Evolutionary conservation across 2,888 invertebrate species (phyloP).

Genomic region (Cristatella mucedo): DNA sequence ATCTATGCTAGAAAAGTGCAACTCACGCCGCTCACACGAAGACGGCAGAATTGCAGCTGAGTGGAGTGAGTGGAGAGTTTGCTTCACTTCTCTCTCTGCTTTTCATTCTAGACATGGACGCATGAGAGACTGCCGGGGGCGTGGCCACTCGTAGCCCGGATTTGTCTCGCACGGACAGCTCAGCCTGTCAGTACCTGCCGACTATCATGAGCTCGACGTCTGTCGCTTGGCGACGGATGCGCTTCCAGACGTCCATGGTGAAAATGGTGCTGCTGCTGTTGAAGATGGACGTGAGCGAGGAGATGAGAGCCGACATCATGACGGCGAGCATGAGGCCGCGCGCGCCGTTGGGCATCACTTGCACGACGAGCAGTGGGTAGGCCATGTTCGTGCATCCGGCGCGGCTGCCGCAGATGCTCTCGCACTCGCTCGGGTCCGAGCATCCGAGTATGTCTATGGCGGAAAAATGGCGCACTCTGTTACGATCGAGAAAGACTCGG

Average conservation of each 20-base stretch:
- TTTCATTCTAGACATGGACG: too few relatives aligned
- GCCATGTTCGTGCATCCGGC: slow-evolving; percentile 43
- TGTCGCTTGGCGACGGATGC: slow-evolving; percentile 31
- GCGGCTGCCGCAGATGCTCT: slow-evolving; percentile 37
- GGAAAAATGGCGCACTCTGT: too few relatives aligned
- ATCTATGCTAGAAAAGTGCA: too few relatives aligned
- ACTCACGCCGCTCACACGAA: too few relatives aligned
- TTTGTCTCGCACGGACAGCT: too few relatives aligned
- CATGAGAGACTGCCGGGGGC: too few relatives aligned
- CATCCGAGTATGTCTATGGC: slow-evolving; percentile 40
- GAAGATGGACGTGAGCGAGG: slow-evolving; percentile 42
- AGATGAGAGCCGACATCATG: slow-evolving; percentile 43
- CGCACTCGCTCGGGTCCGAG: slow-evolving; percentile 40
- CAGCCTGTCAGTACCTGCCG: slow-evolving; percentile 30
- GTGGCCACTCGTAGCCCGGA: too few relatives aligned
- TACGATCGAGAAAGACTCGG: too few relatives aligned
- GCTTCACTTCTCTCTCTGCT: too few relatives aligned
- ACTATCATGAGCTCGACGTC: slow-evolving; percentile 41
- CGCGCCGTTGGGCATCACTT: slow-evolving; percentile 40
- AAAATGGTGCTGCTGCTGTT: slow-evolving; percentile 42
- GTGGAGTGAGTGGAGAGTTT: too few relatives aligned
- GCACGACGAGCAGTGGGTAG: slow-evolving; percentile 42
- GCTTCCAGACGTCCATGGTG: slow-evolving; percentile 42
- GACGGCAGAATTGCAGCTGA: too few relatives aligned
- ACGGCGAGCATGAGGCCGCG: slow-evolving; percentile 43